These are phyloP conservation scores for Spondyliosoma cantharus DNA, from an alignment of 2,797 vertebrate species.

Conservation along the genomic window DNA sequence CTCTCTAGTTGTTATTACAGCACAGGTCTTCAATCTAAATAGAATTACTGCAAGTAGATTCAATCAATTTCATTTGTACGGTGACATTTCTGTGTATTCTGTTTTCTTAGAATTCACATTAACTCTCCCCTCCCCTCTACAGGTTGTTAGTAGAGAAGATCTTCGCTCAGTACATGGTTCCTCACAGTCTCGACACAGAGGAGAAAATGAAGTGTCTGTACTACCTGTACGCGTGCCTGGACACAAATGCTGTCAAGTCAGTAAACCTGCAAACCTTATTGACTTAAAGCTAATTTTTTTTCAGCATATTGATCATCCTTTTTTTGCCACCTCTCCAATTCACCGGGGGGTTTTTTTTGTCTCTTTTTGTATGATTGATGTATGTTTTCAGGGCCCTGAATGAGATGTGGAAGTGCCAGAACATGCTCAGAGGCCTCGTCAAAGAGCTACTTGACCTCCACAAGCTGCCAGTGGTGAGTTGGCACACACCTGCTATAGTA, in stretches of 20 bases:
- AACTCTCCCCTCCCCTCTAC: background rate
- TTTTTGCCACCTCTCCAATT: background rate
- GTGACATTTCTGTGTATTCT: background rate
- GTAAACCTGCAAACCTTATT: conserved; percentile 41
- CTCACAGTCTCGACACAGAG: conserved; percentile 98
- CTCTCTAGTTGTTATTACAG: background rate
- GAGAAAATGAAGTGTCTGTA: conserved; percentile 99
- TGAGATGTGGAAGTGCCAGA: conserved; percentile 99
- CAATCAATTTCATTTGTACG: background rate
- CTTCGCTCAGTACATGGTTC: conserved; percentile 98
- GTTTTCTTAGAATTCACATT: background rate
- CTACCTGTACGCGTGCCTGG: conserved; percentile 98
- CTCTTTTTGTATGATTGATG: conserved; percentile 1
- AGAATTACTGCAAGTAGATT: background rate
- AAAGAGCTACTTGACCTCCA: conserved; percentile 97
- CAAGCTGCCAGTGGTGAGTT: conserved; percentile 92
- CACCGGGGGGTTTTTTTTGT: background rate
- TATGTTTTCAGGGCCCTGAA: conserved; percentile 91
- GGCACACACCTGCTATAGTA: background rate
- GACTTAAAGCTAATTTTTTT: too few relatives aligned
- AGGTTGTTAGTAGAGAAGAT: conserved; percentile 99
- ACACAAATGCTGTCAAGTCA: conserved; percentile 98
- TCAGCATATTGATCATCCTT: background rate
- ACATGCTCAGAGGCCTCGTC: conserved; percentile 96
- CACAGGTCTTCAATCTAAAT: background rate